phyloP scores from a whole-genome alignment of 2,797 vertebrate genomes.

The Gallinago solitaria region DNA sequence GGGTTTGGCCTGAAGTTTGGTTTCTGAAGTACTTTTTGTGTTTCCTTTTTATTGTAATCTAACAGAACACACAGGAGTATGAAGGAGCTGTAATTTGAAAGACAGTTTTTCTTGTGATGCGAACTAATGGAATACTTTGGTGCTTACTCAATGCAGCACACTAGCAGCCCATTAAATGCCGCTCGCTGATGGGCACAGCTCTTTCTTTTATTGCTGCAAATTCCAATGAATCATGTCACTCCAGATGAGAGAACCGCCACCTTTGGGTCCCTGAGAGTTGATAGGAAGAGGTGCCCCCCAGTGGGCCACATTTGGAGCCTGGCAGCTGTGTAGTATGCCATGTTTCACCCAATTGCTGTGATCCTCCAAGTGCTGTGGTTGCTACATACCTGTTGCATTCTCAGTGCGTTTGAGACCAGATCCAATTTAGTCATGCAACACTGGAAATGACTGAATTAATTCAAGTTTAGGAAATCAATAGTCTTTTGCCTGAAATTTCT shows the following conservation, averaged over 20 bases:
- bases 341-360: neutral
- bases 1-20: neutral
- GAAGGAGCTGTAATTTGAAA: neutral
- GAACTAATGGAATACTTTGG: neutral
- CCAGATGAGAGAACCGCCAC: neutral
- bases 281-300: rapidly evolving
- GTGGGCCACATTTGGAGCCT: neutral
- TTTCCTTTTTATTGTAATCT: neutral
- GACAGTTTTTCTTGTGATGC: neutral
- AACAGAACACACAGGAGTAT: neutral
- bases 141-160: neutral
- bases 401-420: rapidly evolving
- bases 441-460: neutral
- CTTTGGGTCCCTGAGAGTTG: rapidly evolving
- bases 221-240: rapidly evolving
- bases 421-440: rapidly evolving
- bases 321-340: rapidly evolving
- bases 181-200: neutral
- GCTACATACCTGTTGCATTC: neutral
- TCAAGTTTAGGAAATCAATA: neutral
- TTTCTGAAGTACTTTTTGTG: neutral
- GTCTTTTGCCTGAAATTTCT: neutral
- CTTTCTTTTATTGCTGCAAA: neutral
- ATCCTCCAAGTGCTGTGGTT: neutral
- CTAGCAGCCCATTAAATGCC: neutral